Base-by-base conservation (phyloP, 2,888 invertebrate species). In the Tenodera sinensis region DNA sequence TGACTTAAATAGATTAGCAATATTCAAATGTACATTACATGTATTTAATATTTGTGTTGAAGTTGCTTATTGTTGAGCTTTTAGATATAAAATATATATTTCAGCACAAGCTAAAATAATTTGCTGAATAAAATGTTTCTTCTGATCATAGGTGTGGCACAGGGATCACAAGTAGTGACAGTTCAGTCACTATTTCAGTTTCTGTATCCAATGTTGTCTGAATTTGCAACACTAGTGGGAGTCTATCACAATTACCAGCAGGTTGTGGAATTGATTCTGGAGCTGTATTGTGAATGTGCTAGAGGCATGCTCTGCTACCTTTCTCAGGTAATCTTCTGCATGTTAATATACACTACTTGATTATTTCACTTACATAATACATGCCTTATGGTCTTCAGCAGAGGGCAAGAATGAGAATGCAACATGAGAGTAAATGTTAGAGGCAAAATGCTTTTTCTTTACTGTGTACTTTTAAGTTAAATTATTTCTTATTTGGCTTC, bases 171-270 rank as follows among this genome's bases (percentile, higher is more conserved):
- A 90, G 93, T 94, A 86, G 91, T 93, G 8, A 94, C 94, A 1
- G 94, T 94, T 1, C 92, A 93, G 89, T 91, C 93, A 88, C 92
- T 95, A 82, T 96, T 96, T 92, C 94, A 95, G 91, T 94, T 96
- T 92, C 92, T 96, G 20, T 93, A 94, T 85, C 96, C 96, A 9
- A 94, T 97, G 82, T 93, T 97, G 91, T 94, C 94, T 30, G 96
- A 96, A 92, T 93, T 96, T 90, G 95, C 97, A 2, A 95, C 95
- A n/a, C 94, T 97, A 85, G 93, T 98, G 89, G 96, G 95, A 90
- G 92, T 96, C 71, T 98, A 97, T 92, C 96, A 97, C 93, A 97
- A 97, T 93, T 97, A 97, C 93, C 96, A 96, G 89, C 95, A 96
- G 89, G 95, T 98, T 90, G 96, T 98, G 87, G 95, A 97, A 92